phyloP scores from a whole-genome alignment of 2,113 vertebrate species.

The Hemiscyllium ocellatum region DNA sequence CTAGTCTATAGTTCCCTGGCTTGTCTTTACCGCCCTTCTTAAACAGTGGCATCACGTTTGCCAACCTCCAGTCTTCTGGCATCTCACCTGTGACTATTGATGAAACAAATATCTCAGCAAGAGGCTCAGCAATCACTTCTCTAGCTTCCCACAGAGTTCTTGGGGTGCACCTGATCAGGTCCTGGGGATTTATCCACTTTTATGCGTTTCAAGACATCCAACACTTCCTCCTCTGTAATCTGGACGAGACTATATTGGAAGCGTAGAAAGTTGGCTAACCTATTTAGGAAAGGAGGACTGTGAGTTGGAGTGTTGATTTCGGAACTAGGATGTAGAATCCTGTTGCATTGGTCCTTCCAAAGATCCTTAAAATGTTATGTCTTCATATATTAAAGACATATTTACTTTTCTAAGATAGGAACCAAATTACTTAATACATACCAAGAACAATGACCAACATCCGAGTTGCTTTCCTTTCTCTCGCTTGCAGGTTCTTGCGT shows the following conservation, averaged over 20 bases:
- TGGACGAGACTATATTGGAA: background rate
- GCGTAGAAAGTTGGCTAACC: background rate
- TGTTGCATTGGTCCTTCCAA: background rate
- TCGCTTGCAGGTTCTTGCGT: conserved; percentile 65
- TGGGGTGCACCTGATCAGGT: too few relatives aligned
- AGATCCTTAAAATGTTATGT: background rate
- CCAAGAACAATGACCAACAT: conserved; percentile 88
- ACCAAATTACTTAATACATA: conserved; percentile 54
- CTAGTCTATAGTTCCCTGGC: too few relatives aligned
- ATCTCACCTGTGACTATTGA: too few relatives aligned
- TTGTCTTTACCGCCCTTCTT: too few relatives aligned
- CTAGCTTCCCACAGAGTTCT: too few relatives aligned
- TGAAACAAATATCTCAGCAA: too few relatives aligned
- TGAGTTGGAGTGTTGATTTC: background rate
- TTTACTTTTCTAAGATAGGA: background rate
- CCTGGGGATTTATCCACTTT: too few relatives aligned
- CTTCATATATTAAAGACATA: background rate
- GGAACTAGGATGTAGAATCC: background rate
- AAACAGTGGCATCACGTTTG: too few relatives aligned
- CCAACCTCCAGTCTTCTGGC: too few relatives aligned
- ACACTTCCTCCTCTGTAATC: too few relatives aligned
- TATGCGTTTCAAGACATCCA: too few relatives aligned
- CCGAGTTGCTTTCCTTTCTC: conserved; percentile 89
- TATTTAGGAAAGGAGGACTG: background rate
- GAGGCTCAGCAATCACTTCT: too few relatives aligned